These are phyloP conservation scores for Laticauda laticaudata DNA, from an alignment of 2,113 vertebrate genomes.

Conservation along the genomic window DNA sequence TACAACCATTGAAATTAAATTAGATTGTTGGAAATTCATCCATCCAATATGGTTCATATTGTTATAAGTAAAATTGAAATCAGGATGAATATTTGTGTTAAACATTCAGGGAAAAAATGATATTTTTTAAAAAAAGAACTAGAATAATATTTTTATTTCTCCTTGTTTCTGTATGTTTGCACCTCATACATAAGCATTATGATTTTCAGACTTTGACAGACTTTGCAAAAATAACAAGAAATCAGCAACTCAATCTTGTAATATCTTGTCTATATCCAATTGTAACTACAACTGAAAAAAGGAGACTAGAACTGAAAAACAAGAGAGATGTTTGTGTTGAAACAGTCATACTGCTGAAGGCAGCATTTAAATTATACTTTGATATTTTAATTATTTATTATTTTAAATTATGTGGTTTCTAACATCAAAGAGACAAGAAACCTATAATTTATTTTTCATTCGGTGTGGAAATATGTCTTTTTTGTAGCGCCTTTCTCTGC, in stretches of 20 bases:
- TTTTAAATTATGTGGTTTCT: constrained; percentile 73
- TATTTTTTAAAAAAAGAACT: constrained; percentile 24
- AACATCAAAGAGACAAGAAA: constrained; percentile 72
- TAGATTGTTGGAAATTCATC: background rate
- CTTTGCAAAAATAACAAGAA: constrained; percentile 60
- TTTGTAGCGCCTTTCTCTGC: constrained; percentile 53
- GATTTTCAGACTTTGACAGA: constrained; percentile 54
- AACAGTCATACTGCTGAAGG: constrained; percentile 57
- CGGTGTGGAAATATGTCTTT: constrained; percentile 65
- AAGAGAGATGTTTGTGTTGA: constrained; percentile 53
- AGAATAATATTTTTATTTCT: constrained; percentile 34
- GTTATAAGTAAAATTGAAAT: background rate
- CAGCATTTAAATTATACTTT: constrained; percentile 70
- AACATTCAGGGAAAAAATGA: background rate
- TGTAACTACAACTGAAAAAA: constrained; percentile 29
- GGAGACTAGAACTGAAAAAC: constrained; percentile 49
- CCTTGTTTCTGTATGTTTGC: constrained; percentile 2
- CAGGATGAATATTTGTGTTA: background rate
- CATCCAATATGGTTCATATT: background rate
- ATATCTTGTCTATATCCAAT: constrained; percentile 44
- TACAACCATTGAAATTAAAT: background rate
- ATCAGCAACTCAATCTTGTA: constrained; percentile 46
- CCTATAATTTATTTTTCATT: constrained; percentile 77
- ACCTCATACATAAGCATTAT: constrained; percentile 35
- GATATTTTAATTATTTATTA: constrained; percentile 78